phyloP scores from a whole-genome alignment of 2,113 vertebrate species.

The Cairina moschata region DNA sequence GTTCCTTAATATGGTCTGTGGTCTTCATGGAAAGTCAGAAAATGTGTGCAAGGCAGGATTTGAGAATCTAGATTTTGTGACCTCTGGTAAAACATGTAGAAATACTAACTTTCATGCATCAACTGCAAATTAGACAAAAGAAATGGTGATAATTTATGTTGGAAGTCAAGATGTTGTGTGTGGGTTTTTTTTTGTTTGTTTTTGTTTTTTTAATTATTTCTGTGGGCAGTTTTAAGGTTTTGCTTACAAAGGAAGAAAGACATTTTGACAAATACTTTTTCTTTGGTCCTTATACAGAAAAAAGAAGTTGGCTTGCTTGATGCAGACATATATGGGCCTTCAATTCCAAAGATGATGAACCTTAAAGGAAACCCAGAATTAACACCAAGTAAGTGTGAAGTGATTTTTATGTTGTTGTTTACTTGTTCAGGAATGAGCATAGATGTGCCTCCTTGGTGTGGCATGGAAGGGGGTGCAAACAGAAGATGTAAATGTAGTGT shows the following conservation, averaged over 20 bases:
- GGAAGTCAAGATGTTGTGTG: not conserved
- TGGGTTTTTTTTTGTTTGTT: too few species aligned
- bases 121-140: not conserved
- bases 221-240: not conserved
- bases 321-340: conserved; percentile 94
- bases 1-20: not conserved
- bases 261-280: not conserved
- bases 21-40: not conserved
- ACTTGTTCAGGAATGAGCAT: not conserved
- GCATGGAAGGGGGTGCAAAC: not conserved
- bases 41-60: not conserved
- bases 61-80: not conserved
- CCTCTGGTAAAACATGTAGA: not conserved
- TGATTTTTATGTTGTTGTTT: not conserved
- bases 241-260: not conserved
- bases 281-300: conserved; percentile 70
- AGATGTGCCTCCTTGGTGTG: not conserved
- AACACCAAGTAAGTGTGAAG: conserved; percentile 82
- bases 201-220: not conserved
- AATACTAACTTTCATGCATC: not conserved
- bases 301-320: conserved; percentile 92
- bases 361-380: conserved; percentile 93
- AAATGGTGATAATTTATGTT: not conserved
- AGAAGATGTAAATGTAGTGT: not conserved
- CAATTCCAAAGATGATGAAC: conserved; percentile 96